Evolutionary conservation across 2,797 vertebrate genomes (phyloP).

Genomic region (Argya squamiceps): DNA sequence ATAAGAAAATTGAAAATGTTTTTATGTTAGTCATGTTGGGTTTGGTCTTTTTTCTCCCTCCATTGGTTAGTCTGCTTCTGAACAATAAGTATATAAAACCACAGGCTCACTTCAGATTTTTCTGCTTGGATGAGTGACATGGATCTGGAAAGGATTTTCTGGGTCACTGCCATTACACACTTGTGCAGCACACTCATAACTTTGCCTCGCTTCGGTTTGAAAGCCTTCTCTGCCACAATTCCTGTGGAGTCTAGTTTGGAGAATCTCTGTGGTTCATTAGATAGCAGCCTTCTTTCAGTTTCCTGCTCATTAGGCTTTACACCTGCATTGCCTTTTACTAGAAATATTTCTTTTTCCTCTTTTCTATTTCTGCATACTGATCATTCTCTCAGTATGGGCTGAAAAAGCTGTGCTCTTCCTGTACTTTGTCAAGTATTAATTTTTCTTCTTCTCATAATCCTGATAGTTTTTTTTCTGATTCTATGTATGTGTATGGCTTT

Average conservation of each 20-base stretch:
- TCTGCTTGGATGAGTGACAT: neutral
- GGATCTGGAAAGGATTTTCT: slow-evolving; percentile 16
- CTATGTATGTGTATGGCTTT: neutral
- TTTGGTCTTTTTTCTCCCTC: neutral
- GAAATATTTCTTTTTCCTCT: neutral
- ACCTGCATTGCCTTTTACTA: neutral
- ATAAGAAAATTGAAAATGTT: neutral
- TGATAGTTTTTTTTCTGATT: neutral
- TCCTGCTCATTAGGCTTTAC: neutral
- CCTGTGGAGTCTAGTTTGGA: neutral
- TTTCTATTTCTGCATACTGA: neutral
- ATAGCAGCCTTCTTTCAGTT: neutral
- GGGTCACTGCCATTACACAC: neutral
- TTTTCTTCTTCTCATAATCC: neutral
- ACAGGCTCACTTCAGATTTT: neutral
- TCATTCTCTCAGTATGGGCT: neutral
- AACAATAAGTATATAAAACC: neutral
- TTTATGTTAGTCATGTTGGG: neutral
- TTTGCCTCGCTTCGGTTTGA: neutral
- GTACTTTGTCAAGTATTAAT: neutral
- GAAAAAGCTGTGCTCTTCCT: neutral
- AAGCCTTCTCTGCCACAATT: neutral
- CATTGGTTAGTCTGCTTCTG: neutral
- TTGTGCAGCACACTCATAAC: neutral
- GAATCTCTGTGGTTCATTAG: neutral